Percentiles rank a stretch among this genome's conserved stretches.
Conservation (phyloP, 2,797 vertebrate species). For the Nasua narica region DNA sequence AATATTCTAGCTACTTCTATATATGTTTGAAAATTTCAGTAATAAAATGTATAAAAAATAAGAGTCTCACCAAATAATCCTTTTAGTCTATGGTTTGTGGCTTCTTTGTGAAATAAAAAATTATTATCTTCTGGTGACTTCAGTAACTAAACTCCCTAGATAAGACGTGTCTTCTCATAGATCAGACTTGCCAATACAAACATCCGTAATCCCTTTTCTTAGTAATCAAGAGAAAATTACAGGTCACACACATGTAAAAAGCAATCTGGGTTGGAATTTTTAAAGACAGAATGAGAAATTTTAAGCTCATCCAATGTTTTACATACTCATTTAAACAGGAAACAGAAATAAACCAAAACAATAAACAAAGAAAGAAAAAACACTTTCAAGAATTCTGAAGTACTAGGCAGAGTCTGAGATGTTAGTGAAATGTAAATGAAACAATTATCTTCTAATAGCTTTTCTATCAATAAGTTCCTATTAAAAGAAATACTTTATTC, state of each 20-base stretch:
- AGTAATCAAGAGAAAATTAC: neutral
- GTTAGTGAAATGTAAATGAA: neutral
- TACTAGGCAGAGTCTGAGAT: neutral
- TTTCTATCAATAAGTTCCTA: neutral
- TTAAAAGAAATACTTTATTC: neutral
- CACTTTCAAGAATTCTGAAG: neutral
- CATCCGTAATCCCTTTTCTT: neutral
- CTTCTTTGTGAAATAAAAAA: neutral
- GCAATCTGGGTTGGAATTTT: neutral
- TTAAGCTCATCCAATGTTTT: neutral
- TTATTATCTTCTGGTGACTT: neutral
- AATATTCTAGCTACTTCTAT: neutral
- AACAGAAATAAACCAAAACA: neutral
- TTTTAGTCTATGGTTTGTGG: neutral
- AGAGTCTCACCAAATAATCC: neutral
- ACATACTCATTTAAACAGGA: neutral
- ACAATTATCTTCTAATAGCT: neutral
- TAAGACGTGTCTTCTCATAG: neutral
- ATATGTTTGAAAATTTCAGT: neutral
- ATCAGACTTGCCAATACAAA: neutral
- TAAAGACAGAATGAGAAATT: neutral
- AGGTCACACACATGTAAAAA: neutral
- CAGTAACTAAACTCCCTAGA: neutral
- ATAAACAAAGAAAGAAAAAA: neutral
- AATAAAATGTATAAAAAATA: neutral